Percentiles rank a stretch among this genome's conserved stretches.
These are phyloP conservation scores for Zaprionus bogoriensis DNA, from an alignment of 2,888 invertebrate genomes.

Conservation along the genomic window DNA sequence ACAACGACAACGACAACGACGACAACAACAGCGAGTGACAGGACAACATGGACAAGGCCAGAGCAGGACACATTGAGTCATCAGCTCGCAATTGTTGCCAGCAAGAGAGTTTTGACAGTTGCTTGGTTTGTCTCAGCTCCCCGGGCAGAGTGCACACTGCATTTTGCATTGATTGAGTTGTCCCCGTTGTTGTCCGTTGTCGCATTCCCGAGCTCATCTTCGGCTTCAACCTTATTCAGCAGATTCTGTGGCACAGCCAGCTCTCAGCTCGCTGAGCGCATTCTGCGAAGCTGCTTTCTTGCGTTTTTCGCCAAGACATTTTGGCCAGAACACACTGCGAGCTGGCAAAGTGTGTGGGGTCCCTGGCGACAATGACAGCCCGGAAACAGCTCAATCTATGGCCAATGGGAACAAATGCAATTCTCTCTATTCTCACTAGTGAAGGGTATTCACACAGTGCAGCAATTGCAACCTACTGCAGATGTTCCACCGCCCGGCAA, in stretches of 20 bases:
- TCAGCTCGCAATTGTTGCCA: conserved; percentile 50
- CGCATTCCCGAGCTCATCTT: background rate
- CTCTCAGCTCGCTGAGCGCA: too few species aligned
- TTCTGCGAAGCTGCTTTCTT: conserved; percentile 46
- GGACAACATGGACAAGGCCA: too few species aligned
- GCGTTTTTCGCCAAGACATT: conserved; percentile 26
- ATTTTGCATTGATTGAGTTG: conserved; percentile 70
- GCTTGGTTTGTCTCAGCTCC: conserved; percentile 27
- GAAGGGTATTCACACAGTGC: too few species aligned
- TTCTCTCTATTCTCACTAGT: conserved; percentile 1
- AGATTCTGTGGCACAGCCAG: conserved; percentile 8
- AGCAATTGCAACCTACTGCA: too few species aligned
- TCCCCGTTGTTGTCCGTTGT: conserved; percentile 19
- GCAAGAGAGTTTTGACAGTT: conserved; percentile 59
- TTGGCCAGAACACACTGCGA: conserved; percentile 1
- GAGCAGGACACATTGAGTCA: conserved; percentile 60
- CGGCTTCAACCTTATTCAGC: conserved; percentile 19
- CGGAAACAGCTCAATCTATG: conserved; percentile 65
- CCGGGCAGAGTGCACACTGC: conserved; percentile 41
- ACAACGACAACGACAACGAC: background rate
- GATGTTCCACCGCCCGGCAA: too few species aligned
- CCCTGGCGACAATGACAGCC: conserved; percentile 29
- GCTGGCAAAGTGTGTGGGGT: conserved; percentile 39
- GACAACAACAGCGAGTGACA: too few species aligned
- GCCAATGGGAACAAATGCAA: conserved; percentile 6